Evolutionary conservation across 2,113 vertebrate species (phyloP).

Genomic region (Balaenoptera acutorostrata): DNA sequence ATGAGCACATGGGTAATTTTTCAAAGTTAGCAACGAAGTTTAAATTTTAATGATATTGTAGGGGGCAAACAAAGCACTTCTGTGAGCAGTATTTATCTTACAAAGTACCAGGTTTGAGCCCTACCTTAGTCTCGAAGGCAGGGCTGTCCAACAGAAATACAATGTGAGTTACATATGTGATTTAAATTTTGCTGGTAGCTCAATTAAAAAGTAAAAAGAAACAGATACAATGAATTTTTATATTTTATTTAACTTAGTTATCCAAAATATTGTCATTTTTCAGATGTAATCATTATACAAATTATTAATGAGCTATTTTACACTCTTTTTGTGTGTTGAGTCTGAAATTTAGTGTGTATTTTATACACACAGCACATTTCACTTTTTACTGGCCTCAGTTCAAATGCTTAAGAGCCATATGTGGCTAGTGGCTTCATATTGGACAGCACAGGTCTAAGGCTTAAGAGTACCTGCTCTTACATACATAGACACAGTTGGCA

Average conservation of each 20-base stretch:
- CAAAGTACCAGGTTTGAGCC: neutral
- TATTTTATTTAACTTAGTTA: neutral
- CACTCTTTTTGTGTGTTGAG: neutral
- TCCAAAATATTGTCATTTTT: neutral
- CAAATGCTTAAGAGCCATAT: neutral
- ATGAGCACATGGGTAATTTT: neutral
- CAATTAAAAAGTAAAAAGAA: neutral
- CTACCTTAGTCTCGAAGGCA: neutral
- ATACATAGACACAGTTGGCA: neutral
- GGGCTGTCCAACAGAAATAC: neutral
- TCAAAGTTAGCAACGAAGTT: neutral
- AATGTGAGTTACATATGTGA: neutral
- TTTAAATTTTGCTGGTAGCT: neutral
- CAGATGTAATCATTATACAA: neutral
- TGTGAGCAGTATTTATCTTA: neutral
- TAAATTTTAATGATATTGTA: neutral
- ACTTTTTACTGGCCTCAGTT: neutral
- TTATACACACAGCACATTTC: neutral
- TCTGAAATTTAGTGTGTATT: neutral
- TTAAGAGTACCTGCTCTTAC: neutral
- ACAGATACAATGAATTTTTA: neutral
- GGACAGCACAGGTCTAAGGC: neutral
- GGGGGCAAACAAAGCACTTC: neutral
- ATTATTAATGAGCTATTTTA: neutral
- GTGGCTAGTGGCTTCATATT: neutral